Base-by-base conservation (phyloP, 1,140 invertebrate species). In the Heliconius eleuchia region DNA sequence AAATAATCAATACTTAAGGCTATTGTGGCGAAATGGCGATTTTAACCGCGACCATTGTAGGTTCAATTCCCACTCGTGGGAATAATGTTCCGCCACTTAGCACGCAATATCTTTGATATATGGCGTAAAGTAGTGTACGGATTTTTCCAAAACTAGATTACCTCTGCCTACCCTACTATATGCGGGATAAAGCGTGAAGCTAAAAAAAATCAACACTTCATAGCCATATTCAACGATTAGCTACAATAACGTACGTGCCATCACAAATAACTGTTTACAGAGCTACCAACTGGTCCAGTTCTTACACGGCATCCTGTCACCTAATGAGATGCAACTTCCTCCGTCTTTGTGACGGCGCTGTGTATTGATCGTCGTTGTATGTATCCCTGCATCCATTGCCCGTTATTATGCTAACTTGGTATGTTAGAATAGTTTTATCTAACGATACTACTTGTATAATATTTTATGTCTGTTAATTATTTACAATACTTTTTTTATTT, bases 321-420 rank as follows among this genome's bases (percentile, higher is more conserved):
- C 82, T 87, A 85, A 85, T 87, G 83, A 86, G 86, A 84, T 86
- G 86, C 82, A 81, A 77, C 81, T 83, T 87, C 86, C 84, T 74
- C 60, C 55, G 72, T 74, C 73, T 79, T 37, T 71, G 73, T 74
- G 60, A n/a, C 60, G 60, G 60, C 60, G n/a, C 55, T 52, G 11
- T 42, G 55, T 66, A 73, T 42, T 39, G 77, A 78, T 74, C 72
- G 34, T 16, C 34, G 70, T 37, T 19, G 27, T 34, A 16, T 46
- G 42, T 72, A 72, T 27, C 30, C 60, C 60, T 66, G 27, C 60
- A n/a, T 9, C 9, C 30, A 72, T 72, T 39, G 39, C 18, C 34
- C 30, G 71, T 72, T 72, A 18, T 42, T 19, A n/a, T 19, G 50
- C 18, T 52, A 52, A 6, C 50, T 18, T 52, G 50, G 50, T 52